Evolutionary conservation across 2,113 vertebrate genomes (phyloP), one percentile per base, ranked within the genome.

Genomic region (Sarotherodon lohbergeri): DNA sequence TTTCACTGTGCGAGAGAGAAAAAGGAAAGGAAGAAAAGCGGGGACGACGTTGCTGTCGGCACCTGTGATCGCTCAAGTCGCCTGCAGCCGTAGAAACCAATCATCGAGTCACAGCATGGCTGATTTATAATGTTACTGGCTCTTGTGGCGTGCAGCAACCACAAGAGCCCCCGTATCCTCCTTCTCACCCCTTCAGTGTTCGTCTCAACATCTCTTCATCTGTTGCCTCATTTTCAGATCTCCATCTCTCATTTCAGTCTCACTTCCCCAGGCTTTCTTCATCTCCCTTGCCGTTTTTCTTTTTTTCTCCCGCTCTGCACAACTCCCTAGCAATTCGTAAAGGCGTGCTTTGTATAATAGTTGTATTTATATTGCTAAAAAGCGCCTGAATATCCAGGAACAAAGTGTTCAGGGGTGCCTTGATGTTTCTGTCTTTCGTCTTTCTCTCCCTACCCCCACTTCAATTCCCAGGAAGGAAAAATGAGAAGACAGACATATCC

Each of bases 91-190:
- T 61, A 85, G 56, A 86, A 82, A 55, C 71, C 66, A 59, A 59
- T 24, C 83, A 87, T 79, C 13, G 52, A 89, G 83, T 81, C 82
- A 5, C 71, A 19, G 57, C 59, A 1, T 4, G 32, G 73, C 80
- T 90, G 89, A 89, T 94, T 89, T 90, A 87, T 90, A 80, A 88
- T 14, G 73, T 52, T 6, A 32, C 63, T 41, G 85, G 78, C 89
- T 87, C 86, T 83, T 54, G 80, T 93, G 90, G 88, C 92, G 55
- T 86, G 94, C 92, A 81, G 87, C 86, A 88, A 91, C 95, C 94
- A 29, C 93, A 50, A 19, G 92, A 87, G 86, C 76, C 81, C 85
- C 88, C 19, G 63, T 71, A 59, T 91, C 54, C 27, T 85, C 9
- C 22, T 90, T 76, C 32, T 91, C 78, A 55, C 22, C 78, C 82